Evolutionary conservation across 2,888 invertebrate genomes (phyloP).

Genomic region (Thecocarcelia acutangulata): DNA sequence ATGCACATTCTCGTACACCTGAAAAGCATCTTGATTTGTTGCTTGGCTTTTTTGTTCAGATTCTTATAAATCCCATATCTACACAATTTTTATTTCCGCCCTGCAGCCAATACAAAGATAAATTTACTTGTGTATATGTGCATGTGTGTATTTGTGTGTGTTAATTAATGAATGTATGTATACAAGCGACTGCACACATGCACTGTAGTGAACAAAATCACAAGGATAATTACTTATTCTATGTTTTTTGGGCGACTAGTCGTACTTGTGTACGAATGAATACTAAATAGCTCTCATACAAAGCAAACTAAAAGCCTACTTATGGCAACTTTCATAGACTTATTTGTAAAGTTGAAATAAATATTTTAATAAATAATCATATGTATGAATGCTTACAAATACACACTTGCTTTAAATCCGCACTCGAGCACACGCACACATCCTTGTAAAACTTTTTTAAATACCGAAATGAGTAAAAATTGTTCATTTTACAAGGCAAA

Average conservation of each 20-base stretch:
- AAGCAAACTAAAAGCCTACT: neutral
- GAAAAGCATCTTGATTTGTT: conserved; percentile 11
- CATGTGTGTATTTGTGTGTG: conserved; percentile 1
- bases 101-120: conserved; percentile 37
- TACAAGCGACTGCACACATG: neutral
- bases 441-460: too few relatives aligned
- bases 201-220: neutral
- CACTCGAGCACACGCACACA: too few relatives aligned
- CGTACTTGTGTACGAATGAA: neutral
- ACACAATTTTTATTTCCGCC: conserved; percentile 26
- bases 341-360: conserved; percentile 2
- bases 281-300: neutral
- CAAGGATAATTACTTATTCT: conserved; percentile 40
- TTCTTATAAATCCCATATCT: neutral
- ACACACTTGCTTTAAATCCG: neutral
- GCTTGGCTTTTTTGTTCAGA: neutral
- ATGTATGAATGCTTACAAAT: neutral
- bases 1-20: neutral
- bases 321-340: too few relatives aligned
- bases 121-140: too few relatives aligned
- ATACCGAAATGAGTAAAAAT: too few relatives aligned
- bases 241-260: conserved; percentile 8
- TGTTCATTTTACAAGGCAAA: too few relatives aligned
- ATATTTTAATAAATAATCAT: neutral
- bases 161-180: neutral